phyloP scores from a whole-genome alignment of 2,113 vertebrate genomes.

The Illadopsis cleaveri region DNA sequence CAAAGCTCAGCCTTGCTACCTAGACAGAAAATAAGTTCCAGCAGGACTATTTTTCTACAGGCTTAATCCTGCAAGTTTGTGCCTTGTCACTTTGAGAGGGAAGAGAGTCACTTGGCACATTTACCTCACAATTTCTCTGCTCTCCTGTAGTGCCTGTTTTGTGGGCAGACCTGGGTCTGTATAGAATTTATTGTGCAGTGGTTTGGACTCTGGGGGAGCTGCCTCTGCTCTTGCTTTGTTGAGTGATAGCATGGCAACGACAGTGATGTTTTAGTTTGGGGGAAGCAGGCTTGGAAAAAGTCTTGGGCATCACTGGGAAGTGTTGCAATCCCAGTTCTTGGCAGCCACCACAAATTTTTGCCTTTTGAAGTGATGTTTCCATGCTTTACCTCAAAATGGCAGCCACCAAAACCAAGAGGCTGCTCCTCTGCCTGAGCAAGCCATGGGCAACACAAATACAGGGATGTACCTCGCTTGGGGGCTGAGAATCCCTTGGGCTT shows the following conservation, averaged over 20 bases:
- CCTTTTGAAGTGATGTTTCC: neutral
- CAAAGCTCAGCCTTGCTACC: neutral
- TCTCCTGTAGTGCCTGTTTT: neutral
- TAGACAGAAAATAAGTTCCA: neutral
- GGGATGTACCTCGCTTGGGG: neutral
- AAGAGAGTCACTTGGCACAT: neutral
- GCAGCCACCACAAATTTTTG: neutral
- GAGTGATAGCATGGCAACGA: neutral
- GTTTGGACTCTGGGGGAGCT: neutral
- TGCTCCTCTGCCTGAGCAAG: neutral
- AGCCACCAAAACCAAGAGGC: neutral
- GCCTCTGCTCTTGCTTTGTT: neutral
- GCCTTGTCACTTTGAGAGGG: neutral
- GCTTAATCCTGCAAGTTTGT: neutral
- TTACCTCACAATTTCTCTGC: rapidly evolving
- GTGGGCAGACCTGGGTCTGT: neutral
- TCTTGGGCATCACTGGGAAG: neutral
- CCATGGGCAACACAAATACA: neutral
- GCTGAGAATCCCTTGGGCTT: neutral
- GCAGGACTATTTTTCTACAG: neutral
- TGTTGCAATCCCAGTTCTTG: neutral
- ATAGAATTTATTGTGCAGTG: neutral
- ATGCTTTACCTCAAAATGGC: neutral
- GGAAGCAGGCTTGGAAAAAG: neutral
- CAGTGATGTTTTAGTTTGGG: neutral